Base-by-base conservation (phyloP, 2,113 vertebrate species). In the Bombycilla garrulus region DNA sequence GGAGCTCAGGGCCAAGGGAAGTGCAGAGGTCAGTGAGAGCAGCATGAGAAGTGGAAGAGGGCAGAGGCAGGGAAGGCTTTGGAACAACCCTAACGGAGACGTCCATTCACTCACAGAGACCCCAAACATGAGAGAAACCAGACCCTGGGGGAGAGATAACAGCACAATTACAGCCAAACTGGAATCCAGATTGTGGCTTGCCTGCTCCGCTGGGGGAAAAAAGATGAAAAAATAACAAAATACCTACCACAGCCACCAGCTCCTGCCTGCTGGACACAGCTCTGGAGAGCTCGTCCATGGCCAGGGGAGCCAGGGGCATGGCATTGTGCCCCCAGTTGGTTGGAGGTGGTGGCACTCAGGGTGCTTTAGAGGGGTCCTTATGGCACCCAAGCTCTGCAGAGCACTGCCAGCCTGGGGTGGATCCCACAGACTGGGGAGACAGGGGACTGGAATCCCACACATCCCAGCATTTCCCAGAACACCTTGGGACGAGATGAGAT, bases 41-140 rank as follows among this genome's bases (percentile, higher is more conserved):
- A 90, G 56, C 1, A 1, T 0, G 0, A 44, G 73, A 53, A 58
- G 36, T 33, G 56, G 61, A 44, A 89, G 91, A 64, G 81, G 57
- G 31, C 51, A 91, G 66, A 87, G 53, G 15, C 20, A 58, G 62
- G 38, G 72, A 83, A 62, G 86, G 54, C 33, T 84, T 66, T 84
- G 72, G 72, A 92, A 58, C 72, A 70, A 47, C 64, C 65, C 50
- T 54, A 16, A 67, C 0, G 11, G 77, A 94, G 45, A 56, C 42
- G 74, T 92, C 67, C 51, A 86, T 78, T 86, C 78, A 44, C 7
- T 62, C 56, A 31, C 64, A 84, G 69, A 51, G 7, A 45, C 86
- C 65, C 48, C 67, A 40, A 48, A 36, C 23, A 10, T 92, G 96
- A 97, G 92, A 57, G 81, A 96, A 97, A 96, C 72, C 95, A 97